Base-by-base conservation (phyloP, 2,113 vertebrate genomes). In the Aix galericulata region DNA sequence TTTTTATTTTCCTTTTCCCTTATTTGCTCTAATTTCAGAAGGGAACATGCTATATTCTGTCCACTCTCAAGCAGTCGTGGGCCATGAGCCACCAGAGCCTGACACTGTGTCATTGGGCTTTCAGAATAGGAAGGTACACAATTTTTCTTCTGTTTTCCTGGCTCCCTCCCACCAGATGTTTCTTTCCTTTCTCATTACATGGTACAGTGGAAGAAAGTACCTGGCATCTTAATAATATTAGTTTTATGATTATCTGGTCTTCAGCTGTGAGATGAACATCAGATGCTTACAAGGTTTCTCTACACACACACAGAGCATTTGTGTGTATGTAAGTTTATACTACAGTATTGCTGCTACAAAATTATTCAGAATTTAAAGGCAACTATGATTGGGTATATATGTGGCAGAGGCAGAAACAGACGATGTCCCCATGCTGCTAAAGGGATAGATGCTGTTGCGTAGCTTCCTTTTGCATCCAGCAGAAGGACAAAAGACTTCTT, bases 181-280 rank as follows among this genome's bases (percentile, higher is more conserved):
- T 69, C 81, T 75, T 94, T 17, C n/a, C 14, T 82, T 86, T 89
- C 44, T 82, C 27, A 6, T 82, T 68, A 60, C 32, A 40, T 1
- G 16, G 3, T 66, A 55, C 66, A 73, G 34, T 27, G 36, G 34
- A 82, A 91, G 40, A 73, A 92, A 89, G n/a, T 59, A 64, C 82
- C 50, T 82, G 78, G 50, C 42, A 36, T 87, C 21, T 73, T 86
- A 76, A 50, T 77, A 88, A 36, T 77, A 69, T 66, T 85, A 91
- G 20, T 77, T 89, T 88, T 50, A 58, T 56, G 69, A 32, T 82
- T 64, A 53, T 81, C 46, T 78, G 18, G 3, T 93, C 71, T 88
- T 89, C 58, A 91, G 46, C 72, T 86, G 76, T 81, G 92, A 88
- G 80, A 81, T 88, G 90, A 94, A 77, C 79, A 86, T 90, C 86